phyloP scores from a whole-genome alignment of 2,797 vertebrate species.

The Platyrinchus mystaceus region DNA sequence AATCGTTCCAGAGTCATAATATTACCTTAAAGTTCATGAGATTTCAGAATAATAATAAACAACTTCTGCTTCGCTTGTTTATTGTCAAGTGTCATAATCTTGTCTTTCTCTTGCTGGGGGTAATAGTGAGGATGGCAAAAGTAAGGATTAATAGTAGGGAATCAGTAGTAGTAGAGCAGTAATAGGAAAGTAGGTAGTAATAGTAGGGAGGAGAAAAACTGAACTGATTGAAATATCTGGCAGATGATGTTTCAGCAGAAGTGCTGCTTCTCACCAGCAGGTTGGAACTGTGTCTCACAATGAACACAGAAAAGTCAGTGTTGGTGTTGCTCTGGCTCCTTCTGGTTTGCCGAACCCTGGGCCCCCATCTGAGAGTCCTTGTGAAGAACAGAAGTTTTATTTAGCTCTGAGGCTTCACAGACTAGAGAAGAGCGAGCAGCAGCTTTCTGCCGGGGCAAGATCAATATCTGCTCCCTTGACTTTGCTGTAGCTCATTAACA shows the following conservation, averaged over 20 bases:
- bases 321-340: background rate
- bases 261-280: background rate
- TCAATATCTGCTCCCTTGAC: background rate
- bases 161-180: background rate
- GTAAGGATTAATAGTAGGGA: background rate
- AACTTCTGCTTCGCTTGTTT: background rate
- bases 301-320: background rate
- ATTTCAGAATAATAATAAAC: background rate
- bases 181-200: background rate
- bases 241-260: background rate
- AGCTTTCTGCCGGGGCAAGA: background rate
- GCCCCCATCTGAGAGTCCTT: background rate
- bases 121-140: background rate
- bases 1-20: background rate
- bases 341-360: background rate
- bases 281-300: accelerated
- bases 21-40: background rate
- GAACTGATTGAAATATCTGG: background rate
- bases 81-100: background rate
- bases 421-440: background rate
- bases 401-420: background rate
- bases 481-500: background rate
- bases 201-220: background rate
- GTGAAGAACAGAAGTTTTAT: background rate
- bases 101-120: background rate